These are phyloP conservation scores for Cosmia pyralina DNA, from an alignment of 2,888 invertebrate species.

Conservation along the genomic window DNA sequence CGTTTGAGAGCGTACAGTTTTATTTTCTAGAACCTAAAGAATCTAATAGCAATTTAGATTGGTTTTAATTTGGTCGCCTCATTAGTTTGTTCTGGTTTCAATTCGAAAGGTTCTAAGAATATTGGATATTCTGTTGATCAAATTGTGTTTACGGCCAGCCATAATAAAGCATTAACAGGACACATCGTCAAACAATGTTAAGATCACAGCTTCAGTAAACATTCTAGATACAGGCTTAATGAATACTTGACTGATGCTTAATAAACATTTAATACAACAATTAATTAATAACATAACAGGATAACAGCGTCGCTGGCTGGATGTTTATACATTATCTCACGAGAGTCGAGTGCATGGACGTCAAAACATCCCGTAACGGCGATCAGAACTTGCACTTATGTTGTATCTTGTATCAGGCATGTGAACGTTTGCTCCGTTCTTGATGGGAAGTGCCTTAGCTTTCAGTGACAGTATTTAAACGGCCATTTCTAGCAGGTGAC, in stretches of 20 bases:
- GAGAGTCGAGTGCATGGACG: conserved; percentile 53
- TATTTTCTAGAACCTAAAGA: conserved; percentile 5
- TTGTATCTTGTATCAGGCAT: conserved; percentile 34
- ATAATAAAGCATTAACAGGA: neutral
- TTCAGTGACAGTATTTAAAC: neutral
- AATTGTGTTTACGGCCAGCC: neutral
- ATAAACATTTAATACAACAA: conserved; percentile 45
- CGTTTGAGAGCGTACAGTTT: neutral
- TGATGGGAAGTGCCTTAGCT: neutral
- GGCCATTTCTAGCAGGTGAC: neutral
- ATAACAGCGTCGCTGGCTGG: conserved; percentile 55
- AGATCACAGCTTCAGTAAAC: neutral
- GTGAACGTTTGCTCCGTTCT: conserved; percentile 15
- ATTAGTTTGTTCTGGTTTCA: conserved; percentile 5
- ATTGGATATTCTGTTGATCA: neutral
- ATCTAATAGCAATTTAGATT: neutral
- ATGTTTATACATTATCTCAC: conserved; percentile 72
- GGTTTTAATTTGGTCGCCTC: neutral
- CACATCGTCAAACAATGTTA: neutral
- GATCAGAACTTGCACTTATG: conserved; percentile 27
- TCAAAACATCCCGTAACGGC: conserved; percentile 69
- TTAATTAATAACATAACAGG: conserved; percentile 62
- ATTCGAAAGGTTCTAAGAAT: neutral
- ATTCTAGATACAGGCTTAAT: conserved; percentile 21
- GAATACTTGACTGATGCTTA: conserved; percentile 27